Evolutionary conservation across 1,140 invertebrate genomes (phyloP), one percentile per base, ranked within the genome.

Genomic region (Chrysomallon squamiferum): DNA sequence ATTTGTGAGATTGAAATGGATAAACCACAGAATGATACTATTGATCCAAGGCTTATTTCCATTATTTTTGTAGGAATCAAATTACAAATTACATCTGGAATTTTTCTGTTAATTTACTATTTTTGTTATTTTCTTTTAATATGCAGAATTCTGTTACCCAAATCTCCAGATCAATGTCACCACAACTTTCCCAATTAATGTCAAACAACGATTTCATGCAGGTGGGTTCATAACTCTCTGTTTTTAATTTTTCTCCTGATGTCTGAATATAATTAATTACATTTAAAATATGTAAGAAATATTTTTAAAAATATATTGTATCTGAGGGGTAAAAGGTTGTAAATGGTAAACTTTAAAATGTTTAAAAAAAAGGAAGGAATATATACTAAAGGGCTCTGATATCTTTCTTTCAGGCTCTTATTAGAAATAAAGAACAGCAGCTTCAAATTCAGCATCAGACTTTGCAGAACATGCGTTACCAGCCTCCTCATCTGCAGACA

Each of bases 361-460:
- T 54, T 43, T 57, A 20, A 27, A 29, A 7, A n/a, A n/a, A n/a
- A n/a, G n/a, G n/a, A n/a, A n/a, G n/a, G n/a, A n/a, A n/a, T n/a
- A n/a, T n/a, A n/a, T n/a, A n/a, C n/a, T n/a, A n/a, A n/a, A n/a
- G n/a, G n/a, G n/a, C n/a, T n/a, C n/a, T n/a, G n/a, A 13, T 49
- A 35, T 32, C 33, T 30, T 43, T 61, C 18, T 64, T 66, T 20
- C 65, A 83, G 81, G 81, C 79, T 52, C 60, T 83, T 25, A 62
- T 78, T 57, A 52, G 78, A 52, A 80, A 80, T 66, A 77, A 79
- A 52, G 78, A 83, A 62, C 72, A 81, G 47, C 79, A 82, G 63
- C 66, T 76, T 15, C 76, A 79, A 58, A 77, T 80, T 4, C 68
- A 78, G 45, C 81, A 82, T 38, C 71, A 76, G 29, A 69, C 74